A percentile compares a stretch with the other conserved stretches of the same genome.
These are phyloP conservation scores for Syngnathus acus DNA, from an alignment of 2,797 vertebrate genomes.

Conservation along the genomic window DNA sequence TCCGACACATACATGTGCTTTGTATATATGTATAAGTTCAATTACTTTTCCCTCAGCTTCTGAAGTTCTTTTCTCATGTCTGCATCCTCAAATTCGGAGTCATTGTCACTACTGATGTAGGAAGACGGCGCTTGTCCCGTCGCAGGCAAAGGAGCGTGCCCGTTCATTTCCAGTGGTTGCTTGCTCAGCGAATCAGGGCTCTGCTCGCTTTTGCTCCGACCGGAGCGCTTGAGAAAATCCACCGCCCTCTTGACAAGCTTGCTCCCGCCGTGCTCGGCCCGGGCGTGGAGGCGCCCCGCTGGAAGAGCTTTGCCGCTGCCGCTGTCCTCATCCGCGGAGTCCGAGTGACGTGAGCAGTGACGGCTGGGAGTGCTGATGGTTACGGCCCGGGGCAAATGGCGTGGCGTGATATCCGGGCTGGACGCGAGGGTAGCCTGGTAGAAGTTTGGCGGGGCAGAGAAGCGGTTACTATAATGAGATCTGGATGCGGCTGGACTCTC, in stretches of 20 bases:
- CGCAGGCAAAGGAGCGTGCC: conserved; percentile 54
- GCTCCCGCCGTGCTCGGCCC: conserved; percentile 70
- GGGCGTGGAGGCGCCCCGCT: conserved; percentile 31
- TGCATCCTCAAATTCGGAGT: conserved; percentile 93
- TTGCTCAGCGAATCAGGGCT: conserved; percentile 72
- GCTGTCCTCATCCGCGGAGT: conserved; percentile 76
- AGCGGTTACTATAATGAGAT: conserved; percentile 66
- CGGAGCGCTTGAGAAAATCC: conserved; percentile 81
- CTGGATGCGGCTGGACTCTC: conserved; percentile 57
- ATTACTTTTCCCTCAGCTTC: conserved; percentile 91
- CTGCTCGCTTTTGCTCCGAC: conserved; percentile 74
- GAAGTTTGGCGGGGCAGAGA: conserved; percentile 86
- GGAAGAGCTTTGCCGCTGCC: conserved; percentile 48
- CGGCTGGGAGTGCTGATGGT: conserved; percentile 71
- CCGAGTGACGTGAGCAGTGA: conserved; percentile 49
- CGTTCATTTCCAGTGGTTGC: conserved; percentile 65
- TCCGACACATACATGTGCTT: too few species aligned
- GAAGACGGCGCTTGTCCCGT: conserved; percentile 68
- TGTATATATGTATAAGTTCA: conserved; percentile 15
- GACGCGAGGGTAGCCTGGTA: conserved; percentile 70
- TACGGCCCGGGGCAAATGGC: conserved; percentile 72
- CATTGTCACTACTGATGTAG: conserved; percentile 96
- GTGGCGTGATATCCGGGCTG: conserved; percentile 68
- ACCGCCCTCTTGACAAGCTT: conserved; percentile 88
- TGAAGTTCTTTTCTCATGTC: conserved; percentile 94